phyloP scores from a whole-genome alignment of 2,888 invertebrate genomes.

The Lamproptera curius region DNA sequence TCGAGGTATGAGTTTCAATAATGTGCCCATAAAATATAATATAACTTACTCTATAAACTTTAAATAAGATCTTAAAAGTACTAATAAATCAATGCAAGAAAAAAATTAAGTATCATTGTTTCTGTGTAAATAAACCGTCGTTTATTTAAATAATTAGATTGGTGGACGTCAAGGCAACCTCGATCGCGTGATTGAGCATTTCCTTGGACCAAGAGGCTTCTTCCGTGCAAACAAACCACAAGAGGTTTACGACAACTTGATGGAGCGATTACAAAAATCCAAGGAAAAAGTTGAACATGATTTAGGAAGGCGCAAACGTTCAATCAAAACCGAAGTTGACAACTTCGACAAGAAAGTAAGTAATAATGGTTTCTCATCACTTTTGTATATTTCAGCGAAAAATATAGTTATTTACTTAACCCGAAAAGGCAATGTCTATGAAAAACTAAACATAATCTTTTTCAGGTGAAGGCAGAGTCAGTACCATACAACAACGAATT shows the following conservation, averaged over 20 bases:
- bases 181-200: constrained; percentile 85
- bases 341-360: constrained; percentile 68
- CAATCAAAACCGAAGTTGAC: constrained; percentile 62
- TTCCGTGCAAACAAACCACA: constrained; percentile 70
- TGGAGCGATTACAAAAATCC: constrained; percentile 45
- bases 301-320: constrained; percentile 60
- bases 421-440: no score
- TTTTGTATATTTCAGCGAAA: no score
- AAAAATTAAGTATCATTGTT: no score
- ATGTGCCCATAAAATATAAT: no score
- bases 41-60: no score
- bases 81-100: no score
- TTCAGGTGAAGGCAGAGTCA: constrained; percentile 63
- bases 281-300: constrained; percentile 62
- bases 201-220: constrained; percentile 85
- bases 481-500: constrained; percentile 80
- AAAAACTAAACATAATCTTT: no score
- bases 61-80: no score
- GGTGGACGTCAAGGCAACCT: constrained; percentile 88
- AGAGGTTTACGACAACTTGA: constrained; percentile 48
- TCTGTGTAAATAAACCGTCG: background rate
- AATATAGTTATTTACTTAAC: no score
- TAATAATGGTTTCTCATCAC: no score
- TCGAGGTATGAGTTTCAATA: no score
- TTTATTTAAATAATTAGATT: constrained; percentile 44